phyloP scores from a whole-genome alignment of 1,140 invertebrate genomes.

The Eciton burchellii region DNA sequence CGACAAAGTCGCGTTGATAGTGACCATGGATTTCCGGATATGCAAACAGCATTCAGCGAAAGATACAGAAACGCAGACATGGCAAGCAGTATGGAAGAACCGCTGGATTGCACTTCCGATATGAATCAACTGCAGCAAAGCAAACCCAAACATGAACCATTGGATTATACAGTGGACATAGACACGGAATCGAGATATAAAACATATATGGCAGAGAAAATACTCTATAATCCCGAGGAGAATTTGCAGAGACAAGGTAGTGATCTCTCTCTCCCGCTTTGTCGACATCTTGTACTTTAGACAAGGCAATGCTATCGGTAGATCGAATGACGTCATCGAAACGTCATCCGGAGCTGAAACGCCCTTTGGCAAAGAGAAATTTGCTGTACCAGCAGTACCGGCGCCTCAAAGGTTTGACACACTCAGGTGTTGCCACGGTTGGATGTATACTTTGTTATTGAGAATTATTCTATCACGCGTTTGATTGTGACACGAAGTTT shows the following conservation, averaged over 20 bases:
- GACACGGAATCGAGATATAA: slow-evolving; percentile 62
- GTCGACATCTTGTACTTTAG: slow-evolving; percentile 33
- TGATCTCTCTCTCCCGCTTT: slow-evolving; percentile 9
- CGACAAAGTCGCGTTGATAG: slow-evolving; percentile 36
- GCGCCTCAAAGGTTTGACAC: slow-evolving; percentile 61
- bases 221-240: slow-evolving; percentile 58
- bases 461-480: slow-evolving; percentile 46
- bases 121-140: slow-evolving; percentile 48
- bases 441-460: slow-evolving; percentile 50
- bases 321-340: slow-evolving; percentile 49
- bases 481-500: slow-evolving; percentile 45
- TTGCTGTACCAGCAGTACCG: slow-evolving; percentile 52
- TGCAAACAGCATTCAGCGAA: slow-evolving; percentile 23
- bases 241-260: slow-evolving; percentile 68
- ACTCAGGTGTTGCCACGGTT: slow-evolving; percentile 58
- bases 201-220: slow-evolving; percentile 43
- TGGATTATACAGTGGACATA: slow-evolving; percentile 72
- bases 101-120: slow-evolving; percentile 76
- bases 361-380: slow-evolving; percentile 49
- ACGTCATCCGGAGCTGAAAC: slow-evolving; percentile 54
- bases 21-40: slow-evolving; percentile 48
- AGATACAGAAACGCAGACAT: slow-evolving; percentile 46
- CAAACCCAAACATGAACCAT: slow-evolving; percentile 66
- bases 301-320: slow-evolving; percentile 51
- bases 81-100: slow-evolving; percentile 62